Evolutionary conservation across 2,797 vertebrate genomes (phyloP).

Genomic region (Urosaurus nigricauda): DNA sequence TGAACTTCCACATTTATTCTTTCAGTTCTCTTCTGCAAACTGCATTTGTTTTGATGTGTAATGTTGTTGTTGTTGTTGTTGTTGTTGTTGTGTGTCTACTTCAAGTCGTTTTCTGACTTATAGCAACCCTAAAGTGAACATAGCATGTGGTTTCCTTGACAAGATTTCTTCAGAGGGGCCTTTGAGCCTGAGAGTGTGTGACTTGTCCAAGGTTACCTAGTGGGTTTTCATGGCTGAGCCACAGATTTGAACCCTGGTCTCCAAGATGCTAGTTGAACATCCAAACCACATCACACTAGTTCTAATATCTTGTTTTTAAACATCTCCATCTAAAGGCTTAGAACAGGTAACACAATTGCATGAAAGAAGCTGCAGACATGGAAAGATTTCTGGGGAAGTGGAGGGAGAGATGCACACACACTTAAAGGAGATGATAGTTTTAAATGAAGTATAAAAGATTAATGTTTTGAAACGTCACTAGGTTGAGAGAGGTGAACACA

Average conservation of each 20-base stretch:
- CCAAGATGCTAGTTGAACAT: too few relatives aligned
- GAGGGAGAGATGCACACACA: neutral
- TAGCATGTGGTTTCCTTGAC: too few relatives aligned
- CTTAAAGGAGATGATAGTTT: neutral
- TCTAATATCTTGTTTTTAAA: neutral
- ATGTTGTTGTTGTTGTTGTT: neutral
- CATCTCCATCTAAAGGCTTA: too few relatives aligned
- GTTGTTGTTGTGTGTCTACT: neutral
- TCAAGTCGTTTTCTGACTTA: too few relatives aligned
- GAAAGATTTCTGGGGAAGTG: neutral
- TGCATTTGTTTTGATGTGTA: neutral
- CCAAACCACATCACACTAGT: too few relatives aligned
- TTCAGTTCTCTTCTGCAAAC: neutral
- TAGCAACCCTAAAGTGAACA: too few relatives aligned
- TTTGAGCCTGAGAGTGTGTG: too few relatives aligned
- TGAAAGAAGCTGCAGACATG: neutral
- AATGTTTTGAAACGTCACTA: neutral
- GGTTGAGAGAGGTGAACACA: too few relatives aligned
- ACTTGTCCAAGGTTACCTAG: too few relatives aligned
- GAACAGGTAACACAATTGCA: neutral
- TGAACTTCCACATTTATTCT: neutral
- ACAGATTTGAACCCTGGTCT: too few relatives aligned
- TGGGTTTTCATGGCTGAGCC: too few relatives aligned
- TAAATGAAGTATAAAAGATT: neutral
- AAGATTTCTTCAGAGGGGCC: too few relatives aligned